Percentiles rank a stretch among this genome's conserved stretches.
phyloP scores from a whole-genome alignment of 2,113 vertebrate genomes.

The Lichenostomus cassidix region DNA sequence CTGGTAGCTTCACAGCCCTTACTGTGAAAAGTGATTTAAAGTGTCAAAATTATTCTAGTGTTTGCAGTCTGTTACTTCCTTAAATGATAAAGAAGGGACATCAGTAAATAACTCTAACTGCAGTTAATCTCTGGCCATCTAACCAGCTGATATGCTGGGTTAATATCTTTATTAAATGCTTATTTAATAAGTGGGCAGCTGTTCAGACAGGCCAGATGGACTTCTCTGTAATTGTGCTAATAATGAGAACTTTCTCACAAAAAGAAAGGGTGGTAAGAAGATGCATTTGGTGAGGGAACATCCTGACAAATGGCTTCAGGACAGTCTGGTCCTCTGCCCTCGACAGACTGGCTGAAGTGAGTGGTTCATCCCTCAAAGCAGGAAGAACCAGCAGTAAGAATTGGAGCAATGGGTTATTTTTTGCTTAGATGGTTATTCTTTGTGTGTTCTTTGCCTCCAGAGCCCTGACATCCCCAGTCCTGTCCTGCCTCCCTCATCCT shows the following conservation, averaged over 20 bases:
- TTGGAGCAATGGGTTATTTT: not conserved
- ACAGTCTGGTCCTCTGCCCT: not conserved
- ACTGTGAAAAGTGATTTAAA: constrained; percentile 68
- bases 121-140: constrained; percentile 25
- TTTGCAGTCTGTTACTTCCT: constrained; percentile 65
- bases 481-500: not conserved
- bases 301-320: not conserved
- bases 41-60: constrained; percentile 62
- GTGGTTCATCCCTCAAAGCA: constrained; percentile 1
- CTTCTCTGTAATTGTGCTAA: constrained; percentile 43
- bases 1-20: constrained; percentile 68
- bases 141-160: constrained; percentile 22
- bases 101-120: constrained; percentile 60
- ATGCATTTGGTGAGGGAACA: not conserved
- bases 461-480: not conserved
- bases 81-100: constrained; percentile 61
- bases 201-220: constrained; percentile 49
- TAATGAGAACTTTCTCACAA: constrained; percentile 15
- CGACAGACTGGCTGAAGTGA: not conserved
- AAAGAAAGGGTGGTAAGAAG: not conserved
- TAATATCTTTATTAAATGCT: constrained; percentile 47
- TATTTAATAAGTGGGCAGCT: constrained; percentile 48
- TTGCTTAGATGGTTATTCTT: not conserved
- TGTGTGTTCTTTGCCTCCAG: not conserved
- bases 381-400: not conserved